Evolutionary conservation across 2,797 vertebrate genomes (phyloP).

Genomic region (Miichthys miiuy): DNA sequence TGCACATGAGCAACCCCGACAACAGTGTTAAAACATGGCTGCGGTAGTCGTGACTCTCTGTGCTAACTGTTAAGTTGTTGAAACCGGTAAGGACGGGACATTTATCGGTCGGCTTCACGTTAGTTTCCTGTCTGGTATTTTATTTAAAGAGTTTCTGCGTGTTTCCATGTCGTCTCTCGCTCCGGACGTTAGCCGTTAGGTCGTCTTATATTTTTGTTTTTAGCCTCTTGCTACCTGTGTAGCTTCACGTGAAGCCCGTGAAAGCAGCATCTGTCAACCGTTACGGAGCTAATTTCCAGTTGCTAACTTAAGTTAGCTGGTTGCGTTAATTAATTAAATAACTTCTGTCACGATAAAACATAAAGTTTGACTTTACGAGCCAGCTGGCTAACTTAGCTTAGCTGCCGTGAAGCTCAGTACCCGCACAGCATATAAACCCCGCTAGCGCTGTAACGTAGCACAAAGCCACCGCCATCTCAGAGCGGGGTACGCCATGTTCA

Average conservation of each 20-base stretch:
- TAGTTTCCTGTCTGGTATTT: accelerated
- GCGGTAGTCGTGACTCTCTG: constrained; percentile 1
- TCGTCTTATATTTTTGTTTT: constrained; percentile 6
- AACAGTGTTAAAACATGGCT: not conserved
- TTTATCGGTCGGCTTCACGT: too few species aligned
- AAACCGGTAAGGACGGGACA: accelerated
- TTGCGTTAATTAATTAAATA: not conserved
- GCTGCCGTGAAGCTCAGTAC: not conserved
- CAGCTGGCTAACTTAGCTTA: not conserved
- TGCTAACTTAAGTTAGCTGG: not conserved
- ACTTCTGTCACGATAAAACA: not conserved
- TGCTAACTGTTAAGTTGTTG: not conserved
- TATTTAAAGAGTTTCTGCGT: not conserved
- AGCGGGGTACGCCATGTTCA: constrained; percentile 84
- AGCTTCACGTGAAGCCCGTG: not conserved
- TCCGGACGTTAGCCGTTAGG: not conserved
- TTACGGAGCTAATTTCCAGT: not conserved
- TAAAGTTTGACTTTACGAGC: too few species aligned
- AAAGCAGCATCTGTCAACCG: constrained; percentile 45
- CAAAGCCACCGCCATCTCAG: constrained; percentile 75
- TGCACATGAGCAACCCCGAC: not conserved
- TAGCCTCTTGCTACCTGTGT: not conserved
- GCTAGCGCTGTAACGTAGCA: constrained; percentile 36
- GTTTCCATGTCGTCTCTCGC: not conserved
- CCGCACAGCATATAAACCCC: constrained; percentile 23